Conservation (phyloP, 2,797 vertebrate species). For the Chrosomus eos region DNA sequence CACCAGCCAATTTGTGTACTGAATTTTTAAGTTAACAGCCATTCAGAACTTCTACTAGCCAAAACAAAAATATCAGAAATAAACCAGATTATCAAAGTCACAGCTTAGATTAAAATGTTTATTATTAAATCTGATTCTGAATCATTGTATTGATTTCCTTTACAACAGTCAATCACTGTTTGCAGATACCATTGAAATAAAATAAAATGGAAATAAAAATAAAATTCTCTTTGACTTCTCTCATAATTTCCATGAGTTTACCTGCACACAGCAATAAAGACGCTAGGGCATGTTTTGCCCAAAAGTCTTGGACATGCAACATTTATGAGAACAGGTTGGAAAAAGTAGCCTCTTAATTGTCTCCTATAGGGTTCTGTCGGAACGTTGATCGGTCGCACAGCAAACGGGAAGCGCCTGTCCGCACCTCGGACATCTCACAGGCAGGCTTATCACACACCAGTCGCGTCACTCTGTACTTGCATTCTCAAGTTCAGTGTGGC, state of each 20-base stretch:
- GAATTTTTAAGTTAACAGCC: too few species aligned
- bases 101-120: background rate
- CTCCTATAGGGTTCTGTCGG: background rate
- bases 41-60: too few species aligned
- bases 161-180: background rate
- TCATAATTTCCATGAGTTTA: background rate
- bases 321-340: background rate
- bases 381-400: background rate
- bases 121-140: background rate
- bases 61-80: background rate
- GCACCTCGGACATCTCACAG: background rate
- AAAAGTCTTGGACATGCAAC: background rate
- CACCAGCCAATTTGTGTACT: too few species aligned
- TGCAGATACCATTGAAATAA: background rate
- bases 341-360: constrained; percentile 2
- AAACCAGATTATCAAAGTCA: background rate
- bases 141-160: too few species aligned
- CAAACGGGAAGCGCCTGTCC: background rate
- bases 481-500: background rate
- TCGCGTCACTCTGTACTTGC: background rate
- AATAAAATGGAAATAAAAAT: background rate
- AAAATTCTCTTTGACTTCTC: background rate
- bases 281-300: background rate
- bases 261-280: background rate
- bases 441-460: background rate